Base-by-base conservation (phyloP, 2,113 vertebrate genomes). In the Dasyurus viverrinus region DNA sequence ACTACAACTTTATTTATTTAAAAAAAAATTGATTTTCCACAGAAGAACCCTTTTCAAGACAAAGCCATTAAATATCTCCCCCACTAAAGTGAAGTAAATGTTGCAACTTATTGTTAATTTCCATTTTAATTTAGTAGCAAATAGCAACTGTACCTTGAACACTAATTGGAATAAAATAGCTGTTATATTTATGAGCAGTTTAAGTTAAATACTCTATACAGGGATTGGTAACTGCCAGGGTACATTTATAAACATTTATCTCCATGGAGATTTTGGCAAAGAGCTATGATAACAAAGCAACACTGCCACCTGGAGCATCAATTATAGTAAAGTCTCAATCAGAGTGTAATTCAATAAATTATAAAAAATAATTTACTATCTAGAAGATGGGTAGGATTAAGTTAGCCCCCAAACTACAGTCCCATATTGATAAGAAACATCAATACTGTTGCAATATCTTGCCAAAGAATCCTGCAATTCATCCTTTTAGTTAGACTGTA, bases 231-330 rank as follows among this genome's bases (percentile, higher is more conserved):
- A 47, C 46, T 92, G 48, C 26, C 89, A 90, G 46, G 94, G 52
- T 89, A 48, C 0, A 84, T 76, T 95, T 84, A 54, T n/a, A 68
- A 96, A 68, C 23, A 25, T 93, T 94, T 95, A 91, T 57, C 50
- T 91, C 0, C 9, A 19, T n/a, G 54, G 6, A 48, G 48, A 68
- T 90, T n/a, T 84, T 16, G 9, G 9, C 30, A 84, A 91, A 53
- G 89, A 25, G 22, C 76, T 95, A 89, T 55, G 95, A 89, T 95
- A 57, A 53, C 30, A 94, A 96, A 92, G 94, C 94, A 98, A 95
- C 53, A 97, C 96, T 97, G 98, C 97, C 98, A 98, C 93, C 98
- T 98, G 96, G 89, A 96, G 98, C 91, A 12, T 14, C n/a, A 91
- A 53, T 0, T 23, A 27, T 93, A 76, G 23, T 55, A 94, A 53